Evolutionary conservation across 2,797 vertebrate genomes (phyloP), one percentile per base, ranked within the genome.

Genomic region (Allochrocebus solatus): DNA sequence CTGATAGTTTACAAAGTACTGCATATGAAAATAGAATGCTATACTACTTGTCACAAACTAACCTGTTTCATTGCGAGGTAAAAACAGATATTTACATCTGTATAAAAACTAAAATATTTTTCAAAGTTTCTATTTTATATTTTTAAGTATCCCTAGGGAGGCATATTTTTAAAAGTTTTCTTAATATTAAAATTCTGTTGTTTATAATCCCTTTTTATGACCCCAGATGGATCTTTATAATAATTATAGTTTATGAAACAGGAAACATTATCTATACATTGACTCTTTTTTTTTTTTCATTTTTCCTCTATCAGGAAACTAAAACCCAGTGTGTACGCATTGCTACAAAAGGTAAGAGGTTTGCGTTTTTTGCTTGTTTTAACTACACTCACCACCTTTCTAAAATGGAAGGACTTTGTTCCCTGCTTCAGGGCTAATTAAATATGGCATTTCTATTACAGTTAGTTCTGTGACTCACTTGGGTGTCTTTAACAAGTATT

Each of bases 301-400:
- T 98, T 98, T 96, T 97, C 59, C 89, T 97, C 96, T 94, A 95
- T 98, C 98, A 99, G 99, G 99, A 99, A 99, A 99, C 99, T 74
- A 99, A 99, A 99, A 99, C 99, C 5, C 99, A 99, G 97, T 99
- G 99, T 99, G 99, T 99, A 97, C 99, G 99, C 98, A 99, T 99
- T 98, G 99, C 99, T 97, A 99, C 99, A n/a, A 99, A 99, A 99
- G 99, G 99, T 99, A 99, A 99, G 99, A 98, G 59, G 41, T 85
- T 97, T 96, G 13, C 13, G 41, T 55, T 75, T 92, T 89, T 53
- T 26, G 88, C 95, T 82, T 67, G 0, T 0, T 5, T 16, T 72
- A 86, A 53, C 75, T 94, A 26, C 39, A 78, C 78, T 36, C 24
- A 5, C n/a, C 67, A 19, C 26, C 36, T 61, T 89, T 93, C 28